phyloP scores from a whole-genome alignment of 2,888 invertebrate genomes.

The Dryococelus australis region DNA sequence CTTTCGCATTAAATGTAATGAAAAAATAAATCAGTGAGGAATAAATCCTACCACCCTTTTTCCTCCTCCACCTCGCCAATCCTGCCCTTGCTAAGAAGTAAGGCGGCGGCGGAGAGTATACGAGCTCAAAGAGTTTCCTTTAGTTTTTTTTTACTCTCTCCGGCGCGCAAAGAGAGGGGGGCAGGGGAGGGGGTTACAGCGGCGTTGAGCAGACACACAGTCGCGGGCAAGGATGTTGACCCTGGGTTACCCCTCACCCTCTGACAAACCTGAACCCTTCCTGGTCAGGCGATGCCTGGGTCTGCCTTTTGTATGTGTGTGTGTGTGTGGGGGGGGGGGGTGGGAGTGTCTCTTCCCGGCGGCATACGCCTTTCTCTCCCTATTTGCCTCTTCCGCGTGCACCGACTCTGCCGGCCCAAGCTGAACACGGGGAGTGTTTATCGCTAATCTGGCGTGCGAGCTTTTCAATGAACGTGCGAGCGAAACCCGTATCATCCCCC shows the following conservation, averaged over 20 bases:
- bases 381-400: neutral
- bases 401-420: neutral
- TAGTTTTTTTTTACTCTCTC: neutral
- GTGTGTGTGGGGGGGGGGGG: too few relatives aligned
- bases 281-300: neutral
- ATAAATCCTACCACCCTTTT: neutral
- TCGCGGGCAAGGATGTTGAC: neutral
- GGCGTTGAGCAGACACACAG: neutral
- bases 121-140: constrained; percentile 10
- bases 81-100: neutral
- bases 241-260: neutral
- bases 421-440: neutral
- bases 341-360: too few relatives aligned
- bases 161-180: neutral
- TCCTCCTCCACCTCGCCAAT: neutral
- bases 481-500: neutral
- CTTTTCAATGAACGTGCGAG: neutral
- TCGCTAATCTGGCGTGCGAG: constrained; percentile 7
- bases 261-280: too few relatives aligned
- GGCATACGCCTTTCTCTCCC: neutral
- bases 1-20: constrained; percentile 26
- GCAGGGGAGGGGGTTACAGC: neutral
- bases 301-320: neutral
- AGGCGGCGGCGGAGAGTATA: neutral
- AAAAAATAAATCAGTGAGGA: constrained; percentile 25